Conservation (phyloP, 1,140 invertebrate genomes). For the Ceratosolen fusciceps region DNA sequence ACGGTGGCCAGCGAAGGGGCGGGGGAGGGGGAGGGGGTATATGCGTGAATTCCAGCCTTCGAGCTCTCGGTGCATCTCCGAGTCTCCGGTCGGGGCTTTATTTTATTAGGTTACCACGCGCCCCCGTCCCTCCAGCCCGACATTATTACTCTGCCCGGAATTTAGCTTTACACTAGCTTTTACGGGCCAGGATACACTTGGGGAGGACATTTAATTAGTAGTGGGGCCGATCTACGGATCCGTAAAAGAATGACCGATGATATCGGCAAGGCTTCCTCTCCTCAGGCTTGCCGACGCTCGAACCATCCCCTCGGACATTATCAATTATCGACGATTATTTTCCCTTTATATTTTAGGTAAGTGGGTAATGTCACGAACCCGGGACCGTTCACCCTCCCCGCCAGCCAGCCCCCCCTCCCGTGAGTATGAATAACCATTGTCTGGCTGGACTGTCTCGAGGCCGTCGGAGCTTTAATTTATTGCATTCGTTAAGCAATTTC, state of each 20-base stretch:
- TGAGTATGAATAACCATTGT: conserved; percentile 4
- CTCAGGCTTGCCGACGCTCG: too few species aligned
- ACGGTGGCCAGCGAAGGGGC: too few species aligned
- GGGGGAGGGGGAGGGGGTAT: too few species aligned
- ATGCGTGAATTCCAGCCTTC: conserved; percentile 23
- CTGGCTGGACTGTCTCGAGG: background rate
- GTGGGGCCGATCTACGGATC: background rate
- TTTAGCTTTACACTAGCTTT: conserved; percentile 45
- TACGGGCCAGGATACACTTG: conserved; percentile 23
- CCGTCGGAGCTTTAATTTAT: background rate
- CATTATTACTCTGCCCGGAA: conserved; percentile 36
- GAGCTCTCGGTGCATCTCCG: background rate
- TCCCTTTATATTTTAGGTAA: conserved; percentile 45
- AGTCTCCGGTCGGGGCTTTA: background rate
- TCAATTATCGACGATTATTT: conserved; percentile 18
- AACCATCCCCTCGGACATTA: too few species aligned
- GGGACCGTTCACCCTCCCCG: too few species aligned
- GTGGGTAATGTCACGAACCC: conserved; percentile 21
- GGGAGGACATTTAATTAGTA: conserved; percentile 33
- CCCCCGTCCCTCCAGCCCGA: too few species aligned
- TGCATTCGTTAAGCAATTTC: background rate
- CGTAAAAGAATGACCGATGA: background rate
- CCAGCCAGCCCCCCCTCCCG: background rate
- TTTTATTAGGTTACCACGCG: conserved; percentile 36
- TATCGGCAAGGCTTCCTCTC: too few species aligned